phyloP scores from a whole-genome alignment of 2,797 vertebrate genomes.

The Chrysolophus pictus region DNA sequence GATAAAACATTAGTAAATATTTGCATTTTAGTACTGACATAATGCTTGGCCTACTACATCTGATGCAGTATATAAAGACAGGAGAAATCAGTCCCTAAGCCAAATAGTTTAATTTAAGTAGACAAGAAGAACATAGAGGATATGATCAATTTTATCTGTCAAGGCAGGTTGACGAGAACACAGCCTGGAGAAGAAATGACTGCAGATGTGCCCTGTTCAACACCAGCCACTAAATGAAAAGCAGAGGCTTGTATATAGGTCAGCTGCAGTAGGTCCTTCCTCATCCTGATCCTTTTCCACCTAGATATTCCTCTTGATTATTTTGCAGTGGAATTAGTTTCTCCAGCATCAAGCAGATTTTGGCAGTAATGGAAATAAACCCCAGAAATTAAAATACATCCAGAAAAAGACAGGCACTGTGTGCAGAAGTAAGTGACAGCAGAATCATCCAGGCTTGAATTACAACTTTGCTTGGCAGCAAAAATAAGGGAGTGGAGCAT shows the following conservation, averaged over 20 bases:
- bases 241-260: not conserved
- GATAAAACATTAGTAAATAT: not conserved
- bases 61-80: not conserved
- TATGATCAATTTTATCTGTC: not conserved
- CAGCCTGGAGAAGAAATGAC: not conserved
- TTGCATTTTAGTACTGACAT: not conserved
- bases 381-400: conserved; percentile 16
- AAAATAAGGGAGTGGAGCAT: not conserved
- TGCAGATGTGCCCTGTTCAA: not conserved
- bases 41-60: not conserved
- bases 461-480: conserved; percentile 24
- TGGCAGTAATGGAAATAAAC: not conserved
- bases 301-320: not conserved
- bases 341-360: not conserved
- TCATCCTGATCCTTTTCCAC: not conserved
- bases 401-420: not conserved
- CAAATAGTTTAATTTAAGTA: not conserved
- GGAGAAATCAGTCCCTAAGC: not conserved
- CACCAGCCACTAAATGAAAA: not conserved
- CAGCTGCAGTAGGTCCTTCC: not conserved
- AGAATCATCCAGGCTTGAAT: conserved; percentile 4
- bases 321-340: not conserved
- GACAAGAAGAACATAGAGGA: not conserved
- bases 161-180: conserved; percentile 1
- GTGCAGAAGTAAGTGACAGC: conserved; percentile 27